These are phyloP conservation scores for Psittacula echo DNA, from an alignment of 2,797 vertebrate genomes.

Conservation along the genomic window DNA sequence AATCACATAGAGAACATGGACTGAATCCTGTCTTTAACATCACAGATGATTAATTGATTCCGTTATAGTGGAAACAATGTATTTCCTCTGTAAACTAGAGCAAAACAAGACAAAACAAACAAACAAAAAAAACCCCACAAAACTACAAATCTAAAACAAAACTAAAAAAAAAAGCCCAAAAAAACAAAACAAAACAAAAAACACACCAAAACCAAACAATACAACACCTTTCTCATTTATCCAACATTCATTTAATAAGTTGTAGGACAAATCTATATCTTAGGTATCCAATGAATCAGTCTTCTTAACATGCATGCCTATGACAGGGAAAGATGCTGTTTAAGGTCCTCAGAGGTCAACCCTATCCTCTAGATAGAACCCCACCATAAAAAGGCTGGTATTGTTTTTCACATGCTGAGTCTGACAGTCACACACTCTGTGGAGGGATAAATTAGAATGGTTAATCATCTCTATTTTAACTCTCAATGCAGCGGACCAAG, in stretches of 20 bases:
- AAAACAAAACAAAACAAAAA: background rate
- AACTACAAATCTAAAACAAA: background rate
- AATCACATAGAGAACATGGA: background rate
- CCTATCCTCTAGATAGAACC: background rate
- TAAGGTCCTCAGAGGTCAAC: background rate
- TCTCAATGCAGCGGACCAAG: background rate
- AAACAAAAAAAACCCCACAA: background rate
- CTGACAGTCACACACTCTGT: background rate
- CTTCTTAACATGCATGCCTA: background rate
- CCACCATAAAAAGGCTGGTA: background rate
- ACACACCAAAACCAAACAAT: background rate
- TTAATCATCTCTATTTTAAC: background rate
- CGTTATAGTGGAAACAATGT: background rate
- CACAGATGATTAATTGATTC: background rate
- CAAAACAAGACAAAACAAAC: background rate
- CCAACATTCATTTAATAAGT: background rate
- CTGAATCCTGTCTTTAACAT: background rate
- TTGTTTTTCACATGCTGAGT: background rate
- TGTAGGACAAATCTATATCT: background rate
- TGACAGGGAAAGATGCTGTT: background rate
- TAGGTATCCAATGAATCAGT: background rate
- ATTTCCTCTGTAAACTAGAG: background rate
- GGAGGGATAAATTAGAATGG: background rate
- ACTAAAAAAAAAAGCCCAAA: too few relatives aligned
- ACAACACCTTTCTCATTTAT: background rate